Conservation (phyloP, 2,888 invertebrate species). For the Penaeus monodon region DNA sequence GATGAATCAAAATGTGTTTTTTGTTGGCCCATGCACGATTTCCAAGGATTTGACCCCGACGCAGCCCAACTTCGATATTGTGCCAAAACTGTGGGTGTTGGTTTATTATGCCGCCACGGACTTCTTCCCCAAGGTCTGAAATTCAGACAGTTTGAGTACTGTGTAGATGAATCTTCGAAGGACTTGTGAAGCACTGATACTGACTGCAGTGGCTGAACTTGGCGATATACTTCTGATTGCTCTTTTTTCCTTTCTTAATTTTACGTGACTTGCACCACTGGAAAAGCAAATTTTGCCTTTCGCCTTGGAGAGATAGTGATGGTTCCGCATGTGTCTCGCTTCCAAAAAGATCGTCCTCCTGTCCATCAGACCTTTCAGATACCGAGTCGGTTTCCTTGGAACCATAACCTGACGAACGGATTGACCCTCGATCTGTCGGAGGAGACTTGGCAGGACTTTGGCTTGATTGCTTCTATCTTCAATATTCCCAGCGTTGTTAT, state of each 20-base stretch:
- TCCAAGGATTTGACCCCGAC: conserved; percentile 42
- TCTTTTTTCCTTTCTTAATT: background rate
- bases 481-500: background rate
- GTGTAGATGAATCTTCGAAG: conserved; percentile 14
- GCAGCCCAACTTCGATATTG: conserved; percentile 45
- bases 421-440: conserved; percentile 53
- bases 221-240: background rate
- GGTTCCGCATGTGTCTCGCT: background rate
- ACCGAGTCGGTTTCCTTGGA: conserved; percentile 63
- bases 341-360: conserved; percentile 36
- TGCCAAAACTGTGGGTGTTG: conserved; percentile 48
- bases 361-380: conserved; percentile 49
- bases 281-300: background rate
- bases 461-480: background rate
- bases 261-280: background rate
- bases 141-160: background rate
- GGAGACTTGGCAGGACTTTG: conserved; percentile 25
- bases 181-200: conserved; percentile 27
- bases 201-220: background rate
- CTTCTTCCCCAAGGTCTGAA: background rate
- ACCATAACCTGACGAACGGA: conserved; percentile 63
- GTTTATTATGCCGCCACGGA: conserved; percentile 25
- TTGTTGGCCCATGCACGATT: background rate
- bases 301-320: background rate
- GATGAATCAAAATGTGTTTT: background rate